A percentile compares a stretch with the other conserved stretches of the same genome.
Evolutionary conservation across 2,888 invertebrate genomes (phyloP).

Genomic region (Drosophila mayaguana): DNA sequence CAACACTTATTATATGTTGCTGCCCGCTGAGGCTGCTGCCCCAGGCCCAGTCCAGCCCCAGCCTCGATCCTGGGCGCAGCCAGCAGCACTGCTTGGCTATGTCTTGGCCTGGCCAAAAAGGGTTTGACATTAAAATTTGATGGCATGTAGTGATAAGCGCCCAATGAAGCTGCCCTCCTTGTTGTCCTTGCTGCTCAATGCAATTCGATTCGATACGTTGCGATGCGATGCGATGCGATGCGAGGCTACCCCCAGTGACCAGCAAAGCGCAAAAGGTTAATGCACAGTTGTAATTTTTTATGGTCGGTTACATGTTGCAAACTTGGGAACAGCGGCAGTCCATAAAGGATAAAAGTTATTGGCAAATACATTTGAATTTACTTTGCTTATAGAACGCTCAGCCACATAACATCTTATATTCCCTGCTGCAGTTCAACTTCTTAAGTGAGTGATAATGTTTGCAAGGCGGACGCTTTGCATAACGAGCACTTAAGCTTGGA

Average conservation of each 20-base stretch:
- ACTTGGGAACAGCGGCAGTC: slow-evolving; percentile 63
- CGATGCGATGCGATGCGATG: slow-evolving; percentile 24
- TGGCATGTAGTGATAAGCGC: slow-evolving; percentile 79
- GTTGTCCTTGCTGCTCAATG: slow-evolving; percentile 44
- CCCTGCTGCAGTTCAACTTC: slow-evolving; percentile 16
- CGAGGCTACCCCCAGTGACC: slow-evolving; percentile 43
- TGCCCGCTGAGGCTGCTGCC: slow-evolving; percentile 14
- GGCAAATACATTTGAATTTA: slow-evolving; percentile 78
- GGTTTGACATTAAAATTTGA: slow-evolving; percentile 80
- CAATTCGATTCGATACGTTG: slow-evolving; percentile 30
- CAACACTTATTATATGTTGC: slow-evolving; percentile 76
- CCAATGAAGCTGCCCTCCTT: slow-evolving; percentile 65
- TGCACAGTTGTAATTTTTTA: slow-evolving; percentile 80
- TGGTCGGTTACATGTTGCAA: slow-evolving; percentile 78
- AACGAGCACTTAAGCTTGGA: not conserved
- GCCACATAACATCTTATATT: slow-evolving; percentile 30
- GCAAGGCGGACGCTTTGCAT: slow-evolving; percentile 1
- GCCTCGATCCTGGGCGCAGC: too few relatives aligned
- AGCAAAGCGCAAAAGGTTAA: slow-evolving; percentile 70
- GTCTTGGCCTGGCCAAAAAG: slow-evolving; percentile 55
- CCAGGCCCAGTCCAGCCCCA: not conserved
- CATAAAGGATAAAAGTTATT: slow-evolving; percentile 79
- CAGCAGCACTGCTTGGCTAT: slow-evolving; percentile 10
- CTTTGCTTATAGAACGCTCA: slow-evolving; percentile 53
- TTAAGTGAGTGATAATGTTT: slow-evolving; percentile 34